phyloP scores from a whole-genome alignment of 2,888 invertebrate species.

The Kuschelorhynchus macadamiae region DNA sequence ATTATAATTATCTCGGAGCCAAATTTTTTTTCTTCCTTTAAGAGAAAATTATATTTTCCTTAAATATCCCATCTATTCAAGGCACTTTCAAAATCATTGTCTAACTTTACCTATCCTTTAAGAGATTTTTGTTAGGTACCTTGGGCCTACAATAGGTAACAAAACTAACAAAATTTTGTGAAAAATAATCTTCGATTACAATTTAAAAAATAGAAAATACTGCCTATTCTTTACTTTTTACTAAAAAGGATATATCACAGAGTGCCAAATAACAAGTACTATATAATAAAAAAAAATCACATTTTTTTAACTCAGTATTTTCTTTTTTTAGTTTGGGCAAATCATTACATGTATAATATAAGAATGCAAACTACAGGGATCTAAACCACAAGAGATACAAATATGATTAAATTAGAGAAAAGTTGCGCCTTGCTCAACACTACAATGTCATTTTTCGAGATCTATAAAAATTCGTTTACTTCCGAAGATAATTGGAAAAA shows the following conservation, averaged over 20 bases:
- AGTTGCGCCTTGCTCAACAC: too few species aligned
- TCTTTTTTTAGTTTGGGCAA: constrained; percentile 22
- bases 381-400: too few species aligned
- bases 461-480: too few species aligned
- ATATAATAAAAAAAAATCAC: constrained; percentile 42
- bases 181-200: constrained; percentile 16
- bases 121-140: constrained; percentile 42
- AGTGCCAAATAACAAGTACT: constrained; percentile 55
- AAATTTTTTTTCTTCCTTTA: too few species aligned
- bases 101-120: constrained; percentile 53
- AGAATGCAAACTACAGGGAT: not conserved
- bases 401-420: too few species aligned
- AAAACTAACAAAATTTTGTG: constrained; percentile 26
- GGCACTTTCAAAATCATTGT: constrained; percentile 65
- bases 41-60: constrained; percentile 2
- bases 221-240: constrained; percentile 35
- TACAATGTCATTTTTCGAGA: too few species aligned
- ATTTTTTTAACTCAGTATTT: constrained; percentile 29
- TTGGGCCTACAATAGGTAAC: constrained; percentile 40
- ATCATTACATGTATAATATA: constrained; percentile 3
- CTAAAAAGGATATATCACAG: constrained; percentile 56
- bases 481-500: too few species aligned
- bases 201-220: constrained; percentile 44
- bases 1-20: too few species aligned
- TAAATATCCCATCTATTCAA: constrained; percentile 48